Base-by-base conservation (phyloP, 2,797 vertebrate genomes). In the Hafferia zeledoni region DNA sequence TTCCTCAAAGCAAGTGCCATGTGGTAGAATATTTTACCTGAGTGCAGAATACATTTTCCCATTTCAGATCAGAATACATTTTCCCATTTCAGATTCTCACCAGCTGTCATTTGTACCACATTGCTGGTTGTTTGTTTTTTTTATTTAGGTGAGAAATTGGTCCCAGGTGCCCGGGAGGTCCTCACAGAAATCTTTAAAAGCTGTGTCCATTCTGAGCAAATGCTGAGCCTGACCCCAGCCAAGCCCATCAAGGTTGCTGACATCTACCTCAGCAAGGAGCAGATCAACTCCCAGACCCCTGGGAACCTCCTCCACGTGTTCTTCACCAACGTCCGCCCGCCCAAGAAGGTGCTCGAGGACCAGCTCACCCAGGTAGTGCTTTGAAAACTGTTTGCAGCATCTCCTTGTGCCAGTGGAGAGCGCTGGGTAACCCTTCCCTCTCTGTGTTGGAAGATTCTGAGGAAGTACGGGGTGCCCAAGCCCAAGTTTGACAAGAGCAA, bases 251-350 rank as follows among this genome's bases (percentile, higher is more conserved):
- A 99, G 96, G 99, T 99, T 55, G 98, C 99, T 4, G 99, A 99
- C 94, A 99, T 99, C 97, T 99, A 99, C 95, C 99, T 99, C 44
- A 99, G 99, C 97, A 99, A 99, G 96, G 99, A 99, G 95, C 99
- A 99, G 97, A 99, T 99, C 95, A 99, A 99, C 94, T 98, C 99
- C 50, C 99, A 99, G 97, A 99, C 99, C 0, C 99, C 99, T 4
- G 99, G 99, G 35, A 99, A 99, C 86, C 98, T 99, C 4, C 98
- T 99, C 23, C 99, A 99, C 33, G 97, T 99, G 50, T 99, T 99
- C 97, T 99, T 99, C 97, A 99, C 99, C 67, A 99, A 99, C 1
- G 98, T 99, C 68, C 98, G 99, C n/a, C 99, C 99, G 35, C 99
- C 99, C 3, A 99, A 99, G 97, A 99, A 99, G 94, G 98, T 99